Conservation (phyloP, 1,140 invertebrate genomes). For the Nylanderia fulva region DNA sequence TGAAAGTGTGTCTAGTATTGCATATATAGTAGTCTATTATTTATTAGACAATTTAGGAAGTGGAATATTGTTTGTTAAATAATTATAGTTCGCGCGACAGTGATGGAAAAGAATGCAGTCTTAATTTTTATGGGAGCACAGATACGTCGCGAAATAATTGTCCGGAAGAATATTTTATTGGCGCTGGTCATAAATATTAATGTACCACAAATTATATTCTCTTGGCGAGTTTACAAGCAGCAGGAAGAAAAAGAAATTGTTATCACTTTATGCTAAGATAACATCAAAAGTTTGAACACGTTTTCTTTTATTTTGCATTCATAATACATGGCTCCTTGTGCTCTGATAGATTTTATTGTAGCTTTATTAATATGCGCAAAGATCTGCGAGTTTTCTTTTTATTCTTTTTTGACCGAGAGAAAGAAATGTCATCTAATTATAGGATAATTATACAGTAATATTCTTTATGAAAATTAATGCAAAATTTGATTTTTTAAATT, state of each 20-base stretch:
- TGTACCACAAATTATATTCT: not conserved
- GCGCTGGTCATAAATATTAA: not conserved
- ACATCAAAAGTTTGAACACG: not conserved
- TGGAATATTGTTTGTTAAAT: not conserved
- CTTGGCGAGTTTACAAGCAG: not conserved
- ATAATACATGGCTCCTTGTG: not conserved
- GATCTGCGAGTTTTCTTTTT: constrained; percentile 11
- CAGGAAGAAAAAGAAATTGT: not conserved
- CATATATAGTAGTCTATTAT: constrained; percentile 4
- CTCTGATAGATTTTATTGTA: not conserved
- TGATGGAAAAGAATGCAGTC: constrained; percentile 62
- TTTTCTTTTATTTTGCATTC: constrained; percentile 34
- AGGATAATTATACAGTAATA: not conserved
- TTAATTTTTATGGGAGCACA: constrained; percentile 19
- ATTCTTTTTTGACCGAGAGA: not conserved
- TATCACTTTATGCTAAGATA: not conserved
- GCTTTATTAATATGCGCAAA: constrained; percentile 6
- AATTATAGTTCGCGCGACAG: constrained; percentile 4
- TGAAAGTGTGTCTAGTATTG: not conserved
- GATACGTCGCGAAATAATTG: not conserved
- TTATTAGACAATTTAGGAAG: constrained; percentile 12
- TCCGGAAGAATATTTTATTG: not conserved
- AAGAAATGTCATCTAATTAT: not conserved
- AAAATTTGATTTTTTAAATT: constrained; percentile 43
- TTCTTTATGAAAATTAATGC: not conserved